Conservation (phyloP, 1,140 invertebrate genomes). For the Thaumatotibia leucotreta region DNA sequence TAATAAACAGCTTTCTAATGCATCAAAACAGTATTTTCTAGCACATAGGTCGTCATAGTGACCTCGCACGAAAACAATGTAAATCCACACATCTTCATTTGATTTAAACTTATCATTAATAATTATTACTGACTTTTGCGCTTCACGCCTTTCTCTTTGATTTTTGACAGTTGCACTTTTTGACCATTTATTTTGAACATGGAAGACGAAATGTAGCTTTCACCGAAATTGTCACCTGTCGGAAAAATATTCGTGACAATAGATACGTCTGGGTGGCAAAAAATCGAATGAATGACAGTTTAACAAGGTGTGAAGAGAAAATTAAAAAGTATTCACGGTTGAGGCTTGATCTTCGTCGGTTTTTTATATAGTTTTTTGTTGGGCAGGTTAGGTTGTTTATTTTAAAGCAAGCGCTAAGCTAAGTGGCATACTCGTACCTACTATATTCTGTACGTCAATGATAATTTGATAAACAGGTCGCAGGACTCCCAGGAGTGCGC, state of each 20-base stretch:
- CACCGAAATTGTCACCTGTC: constrained; percentile 29
- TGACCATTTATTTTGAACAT: constrained; percentile 27
- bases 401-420: background rate
- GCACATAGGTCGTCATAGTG: constrained; percentile 28
- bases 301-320: constrained; percentile 45
- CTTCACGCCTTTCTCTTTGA: constrained; percentile 22
- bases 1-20: constrained; percentile 30
- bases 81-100: constrained; percentile 16
- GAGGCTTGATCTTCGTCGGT: background rate
- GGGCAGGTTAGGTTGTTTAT: background rate
- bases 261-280: constrained; percentile 33
- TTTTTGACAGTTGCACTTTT: constrained; percentile 39
- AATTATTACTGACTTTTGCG: background rate
- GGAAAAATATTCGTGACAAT: constrained; percentile 26
- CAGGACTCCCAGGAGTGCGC: too few relatives aligned
- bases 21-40: constrained; percentile 23
- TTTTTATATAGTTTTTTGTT: background rate
- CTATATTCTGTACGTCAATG: too few relatives aligned
- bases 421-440: background rate
- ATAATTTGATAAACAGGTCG: too few relatives aligned
- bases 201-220: constrained; percentile 31
- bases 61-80: constrained; percentile 24
- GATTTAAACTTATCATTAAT: constrained; percentile 11
- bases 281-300: constrained; percentile 28
- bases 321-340: constrained; percentile 24